Evolutionary conservation across 2,888 invertebrate species (phyloP).

Genomic region (Sicus ferrugineus): DNA sequence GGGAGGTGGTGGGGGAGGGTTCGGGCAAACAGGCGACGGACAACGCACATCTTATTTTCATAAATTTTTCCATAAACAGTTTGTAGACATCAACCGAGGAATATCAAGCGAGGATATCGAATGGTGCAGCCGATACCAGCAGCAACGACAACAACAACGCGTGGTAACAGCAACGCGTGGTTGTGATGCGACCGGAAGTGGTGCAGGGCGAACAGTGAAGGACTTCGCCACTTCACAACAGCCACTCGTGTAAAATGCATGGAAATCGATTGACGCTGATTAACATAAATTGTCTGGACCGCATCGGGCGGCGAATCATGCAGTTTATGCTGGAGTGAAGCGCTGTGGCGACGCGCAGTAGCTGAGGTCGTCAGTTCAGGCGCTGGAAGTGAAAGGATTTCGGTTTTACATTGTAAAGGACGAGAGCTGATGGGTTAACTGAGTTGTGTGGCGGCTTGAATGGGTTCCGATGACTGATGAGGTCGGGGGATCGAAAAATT

Average conservation of each 20-base stretch:
- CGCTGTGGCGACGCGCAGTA: background rate
- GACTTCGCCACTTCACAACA: background rate
- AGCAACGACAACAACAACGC: background rate
- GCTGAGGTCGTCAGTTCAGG: background rate
- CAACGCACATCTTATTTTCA: background rate
- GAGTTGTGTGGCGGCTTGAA: no score
- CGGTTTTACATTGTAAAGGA: no score
- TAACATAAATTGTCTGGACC: constrained; percentile 52
- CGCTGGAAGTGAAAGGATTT: constrained; percentile 2
- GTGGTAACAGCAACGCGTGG: background rate
- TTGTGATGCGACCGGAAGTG: no score
- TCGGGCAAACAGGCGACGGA: no score
- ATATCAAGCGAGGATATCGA: background rate
- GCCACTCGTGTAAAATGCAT: constrained; percentile 13
- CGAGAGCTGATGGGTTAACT: no score
- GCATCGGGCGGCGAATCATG: constrained; percentile 34
- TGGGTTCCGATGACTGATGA: no score
- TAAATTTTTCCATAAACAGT: constrained; percentile 8
- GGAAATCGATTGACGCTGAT: constrained; percentile 47
- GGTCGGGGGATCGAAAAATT: no score
- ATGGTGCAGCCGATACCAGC: background rate
- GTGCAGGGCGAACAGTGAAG: background rate
- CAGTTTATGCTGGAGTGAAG: background rate
- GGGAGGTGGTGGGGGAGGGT: no score
- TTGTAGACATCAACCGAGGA: background rate